These are phyloP conservation scores for Drosophila punjabiensis DNA, from an alignment of 1,140 invertebrate genomes.

Conservation along the genomic window DNA sequence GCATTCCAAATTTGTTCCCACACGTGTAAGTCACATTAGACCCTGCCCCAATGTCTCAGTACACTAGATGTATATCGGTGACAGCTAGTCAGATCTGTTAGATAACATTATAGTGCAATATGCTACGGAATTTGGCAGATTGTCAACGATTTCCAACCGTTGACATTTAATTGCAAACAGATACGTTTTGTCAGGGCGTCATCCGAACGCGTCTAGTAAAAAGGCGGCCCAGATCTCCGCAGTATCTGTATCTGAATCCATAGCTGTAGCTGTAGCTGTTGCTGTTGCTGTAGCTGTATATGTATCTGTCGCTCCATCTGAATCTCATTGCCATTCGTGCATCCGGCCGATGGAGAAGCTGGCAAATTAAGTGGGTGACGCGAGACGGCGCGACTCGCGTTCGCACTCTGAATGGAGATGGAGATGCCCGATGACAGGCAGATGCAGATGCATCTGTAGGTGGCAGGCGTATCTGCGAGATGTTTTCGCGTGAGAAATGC, in stretches of 20 bases:
- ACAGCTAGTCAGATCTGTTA: slow-evolving; percentile 31
- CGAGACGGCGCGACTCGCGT: slow-evolving; percentile 33
- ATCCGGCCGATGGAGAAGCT: slow-evolving; percentile 55
- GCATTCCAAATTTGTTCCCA: not conserved
- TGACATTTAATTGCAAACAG: slow-evolving; percentile 81
- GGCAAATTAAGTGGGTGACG: slow-evolving; percentile 77
- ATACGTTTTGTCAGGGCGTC: slow-evolving; percentile 73
- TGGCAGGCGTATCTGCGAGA: slow-evolving; percentile 40
- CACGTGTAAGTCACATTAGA: not conserved
- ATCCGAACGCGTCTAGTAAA: slow-evolving; percentile 56
- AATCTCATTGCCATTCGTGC: slow-evolving; percentile 56
- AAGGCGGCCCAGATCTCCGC: slow-evolving; percentile 25
- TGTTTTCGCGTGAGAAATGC: slow-evolving; percentile 79
- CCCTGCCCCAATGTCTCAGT: slow-evolving; percentile 1
- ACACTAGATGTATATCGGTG: slow-evolving; percentile 20
- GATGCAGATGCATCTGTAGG: slow-evolving; percentile 32
- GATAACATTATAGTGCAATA: slow-evolving; percentile 44
- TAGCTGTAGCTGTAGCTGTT: slow-evolving; percentile 1
- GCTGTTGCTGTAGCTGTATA: slow-evolving; percentile 9
- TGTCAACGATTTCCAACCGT: slow-evolving; percentile 59
- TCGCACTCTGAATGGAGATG: slow-evolving; percentile 39
- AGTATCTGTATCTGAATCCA: slow-evolving; percentile 22
- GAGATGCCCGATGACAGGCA: slow-evolving; percentile 37
- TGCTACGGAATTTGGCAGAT: slow-evolving; percentile 50
- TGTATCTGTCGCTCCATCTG: slow-evolving; percentile 45